Evolutionary conservation across 2,797 vertebrate genomes (phyloP).

Genomic region (Fringilla coelebs): DNA sequence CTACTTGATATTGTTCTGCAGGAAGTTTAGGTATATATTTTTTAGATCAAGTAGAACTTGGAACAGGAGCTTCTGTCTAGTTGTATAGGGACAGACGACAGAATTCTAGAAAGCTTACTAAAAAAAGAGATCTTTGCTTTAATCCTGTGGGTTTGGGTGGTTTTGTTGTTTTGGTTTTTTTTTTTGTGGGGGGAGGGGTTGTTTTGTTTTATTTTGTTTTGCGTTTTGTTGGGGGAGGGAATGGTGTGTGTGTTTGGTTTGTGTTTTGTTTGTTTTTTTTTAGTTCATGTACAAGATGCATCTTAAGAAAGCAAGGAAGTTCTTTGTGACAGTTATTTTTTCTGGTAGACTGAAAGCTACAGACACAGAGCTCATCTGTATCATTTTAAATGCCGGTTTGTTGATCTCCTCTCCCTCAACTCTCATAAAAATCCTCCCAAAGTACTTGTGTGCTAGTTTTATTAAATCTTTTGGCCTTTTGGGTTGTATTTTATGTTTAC

Average conservation of each 20-base stretch:
- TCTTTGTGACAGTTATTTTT: neutral
- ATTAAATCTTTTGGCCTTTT: neutral
- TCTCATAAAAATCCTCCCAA: neutral
- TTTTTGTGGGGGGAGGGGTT: no score
- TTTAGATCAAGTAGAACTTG: neutral
- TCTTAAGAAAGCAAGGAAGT: neutral
- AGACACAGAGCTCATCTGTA: neutral
- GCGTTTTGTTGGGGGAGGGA: no score
- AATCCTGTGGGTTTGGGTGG: neutral
- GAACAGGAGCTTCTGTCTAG: neutral
- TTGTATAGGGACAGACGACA: neutral
- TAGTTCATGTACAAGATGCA: neutral
- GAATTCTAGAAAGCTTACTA: neutral
- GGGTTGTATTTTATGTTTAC: neutral
- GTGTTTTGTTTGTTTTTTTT: no score
- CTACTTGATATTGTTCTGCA: neutral
- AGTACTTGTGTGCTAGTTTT: neutral
- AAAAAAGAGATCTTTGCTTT: neutral
- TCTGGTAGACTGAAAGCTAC: neutral
- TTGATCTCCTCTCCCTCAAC: neutral
- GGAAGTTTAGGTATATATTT: neutral
- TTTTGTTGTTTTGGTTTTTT: neutral
- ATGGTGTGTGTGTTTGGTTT: neutral
- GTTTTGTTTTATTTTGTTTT: no score
- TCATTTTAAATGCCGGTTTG: neutral